Evolutionary conservation across 2,113 vertebrate genomes (phyloP).

Genomic region (Piprites chloris): DNA sequence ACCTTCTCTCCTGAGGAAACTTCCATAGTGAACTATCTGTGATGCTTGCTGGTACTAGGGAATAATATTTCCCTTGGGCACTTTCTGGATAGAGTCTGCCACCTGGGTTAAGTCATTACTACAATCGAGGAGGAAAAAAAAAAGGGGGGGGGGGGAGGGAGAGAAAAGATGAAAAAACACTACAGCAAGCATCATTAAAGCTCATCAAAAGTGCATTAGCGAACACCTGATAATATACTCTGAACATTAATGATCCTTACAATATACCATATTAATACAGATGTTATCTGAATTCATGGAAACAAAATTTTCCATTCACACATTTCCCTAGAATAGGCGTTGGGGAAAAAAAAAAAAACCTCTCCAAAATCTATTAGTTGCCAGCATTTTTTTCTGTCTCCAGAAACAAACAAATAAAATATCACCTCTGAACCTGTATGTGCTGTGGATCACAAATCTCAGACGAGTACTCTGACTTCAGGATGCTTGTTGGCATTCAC

Average conservation of each 20-base stretch:
- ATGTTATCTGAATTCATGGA: constrained; percentile 42
- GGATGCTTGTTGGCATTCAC: not conserved
- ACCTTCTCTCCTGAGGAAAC: constrained; percentile 33
- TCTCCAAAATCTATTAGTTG: not conserved
- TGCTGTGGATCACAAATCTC: not conserved
- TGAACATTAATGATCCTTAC: constrained; percentile 71
- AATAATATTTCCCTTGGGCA: constrained; percentile 70
- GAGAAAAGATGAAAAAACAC: constrained; percentile 49
- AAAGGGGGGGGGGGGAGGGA: not conserved
- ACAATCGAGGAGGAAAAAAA: constrained; percentile 49
- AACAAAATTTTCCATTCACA: constrained; percentile 31
- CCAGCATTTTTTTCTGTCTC: not conserved
- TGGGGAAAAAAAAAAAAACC: not conserved
- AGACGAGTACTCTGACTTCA: not conserved
- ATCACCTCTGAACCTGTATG: not conserved
- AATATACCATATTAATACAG: constrained; percentile 58
- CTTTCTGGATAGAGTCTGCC: constrained; percentile 63
- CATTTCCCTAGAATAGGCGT: not conserved
- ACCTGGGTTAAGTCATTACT: constrained; percentile 77
- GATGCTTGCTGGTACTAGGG: constrained; percentile 71
- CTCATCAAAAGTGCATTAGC: constrained; percentile 74
- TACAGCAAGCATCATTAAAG: constrained; percentile 70
- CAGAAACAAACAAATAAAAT: not conserved
- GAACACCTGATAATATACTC: constrained; percentile 71
- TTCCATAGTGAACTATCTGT: constrained; percentile 44